A percentile compares a stretch with the other conserved stretches of the same genome.
Conservation (phyloP, 1,140 invertebrate species). For the Idris sp. region DNA sequence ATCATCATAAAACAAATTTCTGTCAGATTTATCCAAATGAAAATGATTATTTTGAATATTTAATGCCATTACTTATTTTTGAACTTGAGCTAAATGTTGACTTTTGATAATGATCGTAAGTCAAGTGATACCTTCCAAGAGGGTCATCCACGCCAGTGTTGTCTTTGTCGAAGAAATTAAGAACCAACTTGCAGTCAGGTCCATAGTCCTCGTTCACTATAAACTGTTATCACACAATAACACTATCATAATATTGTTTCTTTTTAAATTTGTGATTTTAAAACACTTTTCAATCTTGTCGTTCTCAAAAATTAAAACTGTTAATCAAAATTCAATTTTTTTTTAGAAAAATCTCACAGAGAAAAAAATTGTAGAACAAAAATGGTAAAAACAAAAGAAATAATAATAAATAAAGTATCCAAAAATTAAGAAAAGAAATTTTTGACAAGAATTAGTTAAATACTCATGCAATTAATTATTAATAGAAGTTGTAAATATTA, state of each 20-base stretch:
- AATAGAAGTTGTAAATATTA: slow-evolving; percentile 30
- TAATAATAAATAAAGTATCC: background rate
- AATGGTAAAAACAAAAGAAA: background rate
- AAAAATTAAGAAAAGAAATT: slow-evolving; percentile 2
- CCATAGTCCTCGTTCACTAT: slow-evolving; percentile 75
- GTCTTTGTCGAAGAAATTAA: slow-evolving; percentile 88
- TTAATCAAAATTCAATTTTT: slow-evolving; percentile 7
- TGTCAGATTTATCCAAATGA: slow-evolving; percentile 7
- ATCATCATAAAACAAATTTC: slow-evolving; percentile 18
- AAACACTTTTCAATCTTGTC: too few species aligned
- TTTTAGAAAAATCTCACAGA: too few species aligned
- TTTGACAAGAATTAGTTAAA: too few species aligned
- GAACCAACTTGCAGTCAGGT: slow-evolving; percentile 69
- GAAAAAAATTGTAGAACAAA: too few species aligned
- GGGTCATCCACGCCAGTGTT: slow-evolving; percentile 86
- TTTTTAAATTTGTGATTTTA: slow-evolving; percentile 3
- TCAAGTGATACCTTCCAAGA: slow-evolving; percentile 86
- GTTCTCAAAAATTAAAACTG: too few species aligned
- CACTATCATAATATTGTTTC: slow-evolving; percentile 53
- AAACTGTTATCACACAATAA: slow-evolving; percentile 77
- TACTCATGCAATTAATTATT: slow-evolving; percentile 44
- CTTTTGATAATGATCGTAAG: slow-evolving; percentile 21
- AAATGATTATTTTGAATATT: slow-evolving; percentile 14
- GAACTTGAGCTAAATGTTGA: slow-evolving; percentile 19
- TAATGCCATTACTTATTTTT: slow-evolving; percentile 47